phyloP scores from a whole-genome alignment of 2,797 vertebrate species.

The Pseudocheirus occidentalis region DNA sequence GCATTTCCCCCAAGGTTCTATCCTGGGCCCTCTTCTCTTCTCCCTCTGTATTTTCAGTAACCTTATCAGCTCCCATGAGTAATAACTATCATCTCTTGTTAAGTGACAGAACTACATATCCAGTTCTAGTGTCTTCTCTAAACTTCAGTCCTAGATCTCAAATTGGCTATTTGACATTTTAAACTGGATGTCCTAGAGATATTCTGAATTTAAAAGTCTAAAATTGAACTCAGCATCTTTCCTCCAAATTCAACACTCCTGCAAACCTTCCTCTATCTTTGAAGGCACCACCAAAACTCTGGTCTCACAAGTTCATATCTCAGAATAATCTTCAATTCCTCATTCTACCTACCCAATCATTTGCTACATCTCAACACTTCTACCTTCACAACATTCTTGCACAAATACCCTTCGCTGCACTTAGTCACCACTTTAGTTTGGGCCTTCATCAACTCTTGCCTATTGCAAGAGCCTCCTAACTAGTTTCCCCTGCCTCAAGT shows the following conservation, averaged over 20 bases:
- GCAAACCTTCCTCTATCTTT: background rate
- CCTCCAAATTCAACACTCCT: background rate
- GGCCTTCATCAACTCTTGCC: background rate
- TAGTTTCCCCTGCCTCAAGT: background rate
- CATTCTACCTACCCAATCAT: background rate
- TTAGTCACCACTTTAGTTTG: background rate
- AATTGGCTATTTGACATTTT: background rate
- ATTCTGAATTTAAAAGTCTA: background rate
- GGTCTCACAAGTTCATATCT: background rate
- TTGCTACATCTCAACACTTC: background rate
- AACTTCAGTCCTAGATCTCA: background rate
- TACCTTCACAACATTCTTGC: background rate
- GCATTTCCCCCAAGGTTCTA: background rate
- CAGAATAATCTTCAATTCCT: background rate
- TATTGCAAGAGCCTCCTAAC: background rate
- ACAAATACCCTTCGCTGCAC: too few species aligned
- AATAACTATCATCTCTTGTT: background rate
- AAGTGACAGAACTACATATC: background rate
- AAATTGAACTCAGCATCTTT: background rate
- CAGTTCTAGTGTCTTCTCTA: background rate
- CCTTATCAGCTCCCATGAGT: background rate
- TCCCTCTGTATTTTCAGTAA: background rate
- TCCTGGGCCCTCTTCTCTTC: background rate
- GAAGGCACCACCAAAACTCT: background rate
- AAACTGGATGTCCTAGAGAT: background rate